Evolutionary conservation across 2,797 vertebrate genomes (phyloP).

Genomic region (Danio jaintianensis): DNA sequence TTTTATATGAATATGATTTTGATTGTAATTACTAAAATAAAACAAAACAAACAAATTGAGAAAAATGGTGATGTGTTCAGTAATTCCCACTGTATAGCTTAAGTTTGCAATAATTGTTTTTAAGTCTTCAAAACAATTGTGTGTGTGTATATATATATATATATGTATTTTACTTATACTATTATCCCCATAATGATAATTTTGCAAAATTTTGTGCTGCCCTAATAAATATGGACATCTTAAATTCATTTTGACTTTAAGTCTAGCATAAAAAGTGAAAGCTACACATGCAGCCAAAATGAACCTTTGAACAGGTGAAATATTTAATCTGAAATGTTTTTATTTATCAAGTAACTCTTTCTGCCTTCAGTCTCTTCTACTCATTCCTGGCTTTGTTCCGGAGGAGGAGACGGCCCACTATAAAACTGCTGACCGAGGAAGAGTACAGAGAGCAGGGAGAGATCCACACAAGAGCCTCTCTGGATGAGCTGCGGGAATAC

Average conservation of each 20-base stretch:
- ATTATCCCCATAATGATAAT: no score
- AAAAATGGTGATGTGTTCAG: no score
- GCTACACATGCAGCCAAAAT: not conserved
- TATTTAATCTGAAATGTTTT: not conserved
- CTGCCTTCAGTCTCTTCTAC: constrained; percentile 30
- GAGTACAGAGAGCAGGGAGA: constrained; percentile 84
- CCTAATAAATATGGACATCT: no score
- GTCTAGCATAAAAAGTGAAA: not conserved
- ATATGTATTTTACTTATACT: no score
- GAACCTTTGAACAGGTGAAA: not conserved
- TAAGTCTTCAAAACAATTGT: no score
- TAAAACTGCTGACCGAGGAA: constrained; percentile 78
- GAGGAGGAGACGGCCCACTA: constrained; percentile 15
- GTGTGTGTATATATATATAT: no score
- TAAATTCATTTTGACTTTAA: not conserved
- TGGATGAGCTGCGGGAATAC: constrained; percentile 79
- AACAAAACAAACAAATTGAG: no score
- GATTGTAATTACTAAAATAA: no score
- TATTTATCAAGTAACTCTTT: not conserved
- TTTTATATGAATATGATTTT: no score
- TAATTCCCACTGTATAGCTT: no score
- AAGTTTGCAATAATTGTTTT: no score
- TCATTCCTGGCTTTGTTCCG: constrained; percentile 59
- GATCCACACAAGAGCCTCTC: constrained; percentile 71
- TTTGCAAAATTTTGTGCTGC: no score